phyloP scores from a whole-genome alignment of 2,113 vertebrate species.

The Notarius lentiginosus region DNA sequence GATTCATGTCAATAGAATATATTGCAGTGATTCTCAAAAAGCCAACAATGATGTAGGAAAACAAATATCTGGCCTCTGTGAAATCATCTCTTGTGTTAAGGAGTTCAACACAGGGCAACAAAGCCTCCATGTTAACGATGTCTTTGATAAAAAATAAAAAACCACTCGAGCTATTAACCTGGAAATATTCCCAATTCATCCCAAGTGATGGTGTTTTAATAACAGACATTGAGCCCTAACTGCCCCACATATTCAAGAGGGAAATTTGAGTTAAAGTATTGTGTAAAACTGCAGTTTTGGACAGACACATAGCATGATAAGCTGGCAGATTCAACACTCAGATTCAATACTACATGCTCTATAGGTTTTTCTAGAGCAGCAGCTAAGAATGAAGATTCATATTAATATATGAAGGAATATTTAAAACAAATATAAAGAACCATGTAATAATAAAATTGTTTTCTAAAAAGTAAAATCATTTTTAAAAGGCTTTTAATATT shows the following conservation, averaged over 20 bases:
- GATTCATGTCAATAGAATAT: constrained; percentile 38
- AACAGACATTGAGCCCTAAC: constrained; percentile 8
- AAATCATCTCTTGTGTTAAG: constrained; percentile 31
- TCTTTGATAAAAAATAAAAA: constrained; percentile 10
- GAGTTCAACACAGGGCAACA: constrained; percentile 13
- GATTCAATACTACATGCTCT: not conserved
- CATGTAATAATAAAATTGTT: not conserved
- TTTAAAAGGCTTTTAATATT: not conserved
- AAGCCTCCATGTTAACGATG: constrained; percentile 19
- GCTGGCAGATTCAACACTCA: not conserved
- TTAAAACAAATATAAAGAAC: not conserved
- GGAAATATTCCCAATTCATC: constrained; percentile 25
- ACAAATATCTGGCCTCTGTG: constrained; percentile 30
- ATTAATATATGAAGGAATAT: constrained; percentile 14
- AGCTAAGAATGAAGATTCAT: constrained; percentile 13
- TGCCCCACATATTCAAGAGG: constrained; percentile 14
- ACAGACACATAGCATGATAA: constrained; percentile 26
- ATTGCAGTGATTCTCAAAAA: constrained; percentile 35
- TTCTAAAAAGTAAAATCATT: not conserved
- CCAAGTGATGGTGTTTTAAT: constrained; percentile 26
- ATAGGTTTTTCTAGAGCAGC: constrained; percentile 1
- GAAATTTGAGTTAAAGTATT: constrained; percentile 7
- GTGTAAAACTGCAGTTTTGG: constrained; percentile 8
- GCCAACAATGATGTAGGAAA: constrained; percentile 29
- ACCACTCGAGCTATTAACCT: constrained; percentile 22